Base-by-base conservation (phyloP, 1,140 invertebrate genomes). In the Drosophila ananassae region DNA sequence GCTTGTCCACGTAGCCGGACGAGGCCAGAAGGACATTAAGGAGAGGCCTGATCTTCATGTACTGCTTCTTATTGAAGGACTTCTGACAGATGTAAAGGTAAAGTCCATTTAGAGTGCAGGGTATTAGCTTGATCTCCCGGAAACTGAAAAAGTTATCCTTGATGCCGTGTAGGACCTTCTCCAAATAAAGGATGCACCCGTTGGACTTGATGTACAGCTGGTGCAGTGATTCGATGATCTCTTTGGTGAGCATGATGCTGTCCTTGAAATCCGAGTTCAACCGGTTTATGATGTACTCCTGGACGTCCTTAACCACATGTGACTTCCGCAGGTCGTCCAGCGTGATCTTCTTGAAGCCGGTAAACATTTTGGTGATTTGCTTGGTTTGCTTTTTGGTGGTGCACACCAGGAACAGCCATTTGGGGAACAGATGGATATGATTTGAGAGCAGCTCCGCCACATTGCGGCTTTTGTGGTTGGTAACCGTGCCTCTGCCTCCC, bases 181-280 rank as follows among this genome's bases (percentile, higher is more conserved):
- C 97, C 60, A 99, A 92, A 82, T 99, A 99, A 0, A 99, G 93
- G 77, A 99, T 96, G 90, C 98, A 99, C 0, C 98, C 98, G 91
- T 99, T 98, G 85, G 97, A 98, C 92, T 99, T 99, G 72, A 99
- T 99, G 83, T 99, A 96, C 6, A 99, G 93, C 81, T 98, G 97
- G 92, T 99, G 98, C 6, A 99, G 93, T 92, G 98, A 98, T 76
- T 98, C 97, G 0, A 98, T 98, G 0, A 98, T 98, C 81, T 98
- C 97, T 34, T 93, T 78, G 46, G 90, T 92, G 24, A 92, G 53
- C 90, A 92, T 91, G n/a, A 91, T 91, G 71, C 89, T 91, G 44
- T 91, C 91, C 56, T 92, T 92, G 37, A 92, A 92, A 79, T 98
- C 97, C 37, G 95, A 95, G 90, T 99, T 98, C 32, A 99, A 92